These are phyloP conservation scores for Lithophane socia DNA, from an alignment of 2,888 invertebrate genomes.

Conservation along the genomic window DNA sequence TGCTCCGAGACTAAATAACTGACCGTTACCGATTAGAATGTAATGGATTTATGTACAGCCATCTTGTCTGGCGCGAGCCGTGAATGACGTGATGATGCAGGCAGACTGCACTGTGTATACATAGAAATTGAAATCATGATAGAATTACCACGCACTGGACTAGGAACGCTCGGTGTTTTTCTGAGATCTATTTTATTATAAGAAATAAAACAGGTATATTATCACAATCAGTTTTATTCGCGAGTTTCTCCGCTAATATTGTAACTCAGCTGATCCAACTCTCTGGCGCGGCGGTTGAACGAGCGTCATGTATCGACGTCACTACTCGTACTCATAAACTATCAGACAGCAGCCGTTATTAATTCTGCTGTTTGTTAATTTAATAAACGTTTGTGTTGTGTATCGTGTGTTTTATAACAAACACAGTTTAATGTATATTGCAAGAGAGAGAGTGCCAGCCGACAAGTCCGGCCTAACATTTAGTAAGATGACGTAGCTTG, in stretches of 20 bases:
- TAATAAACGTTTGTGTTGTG: constrained; percentile 24
- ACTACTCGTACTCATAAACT: background rate
- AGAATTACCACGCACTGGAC: background rate
- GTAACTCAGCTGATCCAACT: constrained; percentile 6
- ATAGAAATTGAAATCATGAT: background rate
- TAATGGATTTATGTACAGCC: background rate
- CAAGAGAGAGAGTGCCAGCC: constrained; percentile 33
- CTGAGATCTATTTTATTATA: constrained; percentile 27
- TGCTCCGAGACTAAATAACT: background rate
- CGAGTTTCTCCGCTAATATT: constrained; percentile 34
- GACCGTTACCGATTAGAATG: background rate
- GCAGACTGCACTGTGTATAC: background rate
- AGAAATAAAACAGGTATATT: constrained; percentile 42
- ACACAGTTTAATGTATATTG: constrained; percentile 29
- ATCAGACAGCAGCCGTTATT: background rate
- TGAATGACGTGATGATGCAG: background rate
- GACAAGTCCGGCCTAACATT: constrained; percentile 20
- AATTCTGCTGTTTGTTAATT: constrained; percentile 29
- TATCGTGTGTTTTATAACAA: constrained; percentile 15
- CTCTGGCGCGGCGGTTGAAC: background rate
- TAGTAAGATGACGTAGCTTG: constrained; percentile 31
- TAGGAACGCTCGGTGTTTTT: constrained; percentile 13
- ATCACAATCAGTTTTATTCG: constrained; percentile 42
- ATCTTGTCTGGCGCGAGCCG: background rate
- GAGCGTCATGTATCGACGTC: constrained; percentile 21